Base-by-base conservation (phyloP, 2,888 invertebrate species). In the Ypsolopha scabrella region DNA sequence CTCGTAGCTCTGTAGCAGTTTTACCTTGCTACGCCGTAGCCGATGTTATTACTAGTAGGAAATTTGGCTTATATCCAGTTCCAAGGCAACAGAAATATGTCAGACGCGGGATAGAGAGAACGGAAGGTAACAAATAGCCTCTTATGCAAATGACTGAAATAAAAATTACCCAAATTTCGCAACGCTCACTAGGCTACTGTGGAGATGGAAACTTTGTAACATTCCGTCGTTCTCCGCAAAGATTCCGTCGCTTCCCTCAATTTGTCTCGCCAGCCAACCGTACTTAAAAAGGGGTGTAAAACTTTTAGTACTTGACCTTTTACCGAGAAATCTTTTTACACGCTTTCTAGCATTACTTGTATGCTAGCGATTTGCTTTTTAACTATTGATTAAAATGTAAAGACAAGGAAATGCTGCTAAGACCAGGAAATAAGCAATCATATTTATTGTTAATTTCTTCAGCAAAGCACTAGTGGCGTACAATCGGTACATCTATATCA, bases 261-360 rank as follows among this genome's bases (percentile, higher is more conserved):
- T 73, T 75, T 73, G 76, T 74, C 71, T 68, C 70, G 66, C 67
- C 67, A 61, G 64, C 70, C 65, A 62, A 57, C 61, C 68, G 64
- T 54, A 65, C 64, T 65, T 68, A 70, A 69, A 69, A 74, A 73
- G 67, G 68, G 69, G 66, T 65, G 71, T 75, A 73, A 76, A 76
- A 76, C 67, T 75, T 75, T 73, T 74, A 75, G 71, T 68, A 66
- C 64, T 60, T 64, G 63, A 68, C 69, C 72, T 68, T 53, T 14
- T 39, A n/a, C 10, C 6, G 3, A 6, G 44, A 24, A 14, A 24
- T 44, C 33, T 44, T 24, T 43, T 43, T 4, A 43, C 14, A 43
- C 43, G 24, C 43, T 43, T 13, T 43, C 24, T 14, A 24, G 24
- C 43, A 43, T 43, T 43, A 24, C 43, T 9, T 43, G 14, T 6